Evolutionary conservation across 2,113 vertebrate species (phyloP).

Genomic region (Acrocephalus arundinaceus): DNA sequence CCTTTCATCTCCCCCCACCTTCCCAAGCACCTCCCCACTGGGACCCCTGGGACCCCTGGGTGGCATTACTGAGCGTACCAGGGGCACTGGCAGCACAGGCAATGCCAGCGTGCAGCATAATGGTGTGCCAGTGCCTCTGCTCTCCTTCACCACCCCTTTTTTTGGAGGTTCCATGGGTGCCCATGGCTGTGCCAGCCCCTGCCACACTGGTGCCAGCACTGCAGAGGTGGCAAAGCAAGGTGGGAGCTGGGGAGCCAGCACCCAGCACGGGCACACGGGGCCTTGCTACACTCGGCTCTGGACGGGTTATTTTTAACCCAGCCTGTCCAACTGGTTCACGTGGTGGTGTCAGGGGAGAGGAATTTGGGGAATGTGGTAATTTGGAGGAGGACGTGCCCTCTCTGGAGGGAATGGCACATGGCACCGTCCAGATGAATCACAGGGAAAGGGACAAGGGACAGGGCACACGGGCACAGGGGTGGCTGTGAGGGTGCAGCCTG

Average conservation of each 20-base stretch:
- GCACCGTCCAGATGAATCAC: slow-evolving; percentile 61
- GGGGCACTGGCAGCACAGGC: neutral
- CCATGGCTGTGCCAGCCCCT: neutral
- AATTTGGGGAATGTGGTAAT: slow-evolving; percentile 75
- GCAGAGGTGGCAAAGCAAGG: neutral
- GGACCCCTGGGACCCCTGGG: neutral
- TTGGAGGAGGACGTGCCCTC: slow-evolving; percentile 70
- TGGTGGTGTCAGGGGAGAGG: slow-evolving; percentile 71
- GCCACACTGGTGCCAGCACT: neutral
- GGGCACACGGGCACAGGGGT: neutral
- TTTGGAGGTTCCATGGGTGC: neutral
- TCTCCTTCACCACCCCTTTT: neutral
- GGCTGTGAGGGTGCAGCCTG: neutral
- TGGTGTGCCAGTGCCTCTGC: neutral
- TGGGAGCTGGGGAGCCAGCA: slow-evolving; percentile 2
- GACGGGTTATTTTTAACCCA: slow-evolving; percentile 68
- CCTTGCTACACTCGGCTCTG: neutral
- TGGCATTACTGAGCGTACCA: fast-evolving
- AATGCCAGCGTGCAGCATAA: neutral
- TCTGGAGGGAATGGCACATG: slow-evolving; percentile 58
- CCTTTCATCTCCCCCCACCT: slow-evolving; percentile 29
- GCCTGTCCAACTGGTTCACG: slow-evolving; percentile 70
- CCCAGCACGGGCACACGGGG: neutral
- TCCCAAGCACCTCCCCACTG: neutral
- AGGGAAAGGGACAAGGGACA: neutral